A percentile compares a stretch with the other conserved stretches of the same genome.
These are phyloP conservation scores for Charina bottae DNA, from an alignment of 2,113 vertebrate species.

Conservation along the genomic window DNA sequence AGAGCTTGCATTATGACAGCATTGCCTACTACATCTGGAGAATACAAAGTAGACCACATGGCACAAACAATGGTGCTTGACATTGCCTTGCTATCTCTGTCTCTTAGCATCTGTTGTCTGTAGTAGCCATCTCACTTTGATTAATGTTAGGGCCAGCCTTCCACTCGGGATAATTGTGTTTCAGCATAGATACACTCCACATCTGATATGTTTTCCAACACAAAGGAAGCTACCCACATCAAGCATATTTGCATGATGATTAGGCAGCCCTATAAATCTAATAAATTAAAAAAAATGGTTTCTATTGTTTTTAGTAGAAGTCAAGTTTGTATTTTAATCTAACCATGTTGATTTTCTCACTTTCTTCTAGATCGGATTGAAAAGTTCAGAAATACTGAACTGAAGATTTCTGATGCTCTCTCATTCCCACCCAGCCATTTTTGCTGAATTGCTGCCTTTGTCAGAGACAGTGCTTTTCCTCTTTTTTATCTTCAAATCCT, in stretches of 20 bases:
- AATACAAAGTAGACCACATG: not conserved
- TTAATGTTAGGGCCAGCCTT: not conserved
- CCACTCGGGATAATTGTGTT: not conserved
- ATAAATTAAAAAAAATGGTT: not conserved
- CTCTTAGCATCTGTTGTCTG: not conserved
- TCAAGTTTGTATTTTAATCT: slow-evolving; percentile 44
- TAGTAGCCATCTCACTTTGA: not conserved
- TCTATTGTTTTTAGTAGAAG: not conserved
- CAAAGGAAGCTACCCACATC: slow-evolving; percentile 25
- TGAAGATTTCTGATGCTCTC: not conserved
- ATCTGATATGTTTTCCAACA: slow-evolving; percentile 33
- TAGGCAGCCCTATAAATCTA: not conserved
- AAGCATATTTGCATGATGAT: not conserved
- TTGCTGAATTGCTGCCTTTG: slow-evolving; percentile 62
- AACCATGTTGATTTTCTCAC: slow-evolving; percentile 33
- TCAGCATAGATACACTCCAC: not conserved
- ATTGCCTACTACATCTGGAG: not conserved
- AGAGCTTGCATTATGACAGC: not conserved
- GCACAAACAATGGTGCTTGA: not conserved
- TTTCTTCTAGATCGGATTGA: slow-evolving; percentile 60
- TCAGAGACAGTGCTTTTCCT: slow-evolving; percentile 58
- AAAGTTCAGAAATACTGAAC: slow-evolving; percentile 43
- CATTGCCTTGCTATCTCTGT: not conserved
- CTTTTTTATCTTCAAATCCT: slow-evolving; percentile 58
- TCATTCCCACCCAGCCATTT: slow-evolving; percentile 24